Evolutionary conservation across 2,113 vertebrate genomes (phyloP).

Genomic region (Silurus asotus): DNA sequence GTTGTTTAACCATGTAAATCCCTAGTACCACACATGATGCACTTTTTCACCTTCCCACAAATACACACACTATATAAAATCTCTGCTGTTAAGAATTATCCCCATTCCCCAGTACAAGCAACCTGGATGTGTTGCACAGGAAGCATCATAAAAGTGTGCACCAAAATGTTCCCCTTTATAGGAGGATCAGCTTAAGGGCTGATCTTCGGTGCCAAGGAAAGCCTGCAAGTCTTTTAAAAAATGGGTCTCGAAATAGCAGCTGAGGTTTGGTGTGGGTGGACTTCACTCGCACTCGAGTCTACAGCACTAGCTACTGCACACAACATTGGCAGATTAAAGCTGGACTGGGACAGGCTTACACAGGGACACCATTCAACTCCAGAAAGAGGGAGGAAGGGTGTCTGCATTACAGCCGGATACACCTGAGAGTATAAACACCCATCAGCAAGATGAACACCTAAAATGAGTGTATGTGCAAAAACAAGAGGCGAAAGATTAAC

Average conservation of each 20-base stretch:
- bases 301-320: constrained; percentile 56
- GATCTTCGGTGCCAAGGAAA: constrained; percentile 67
- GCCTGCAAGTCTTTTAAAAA: constrained; percentile 66
- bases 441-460: neutral
- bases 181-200: constrained; percentile 50
- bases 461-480: constrained; percentile 20
- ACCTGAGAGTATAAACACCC: constrained; percentile 34
- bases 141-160: constrained; percentile 55
- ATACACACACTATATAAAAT: constrained; percentile 12
- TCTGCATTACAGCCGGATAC: constrained; percentile 25
- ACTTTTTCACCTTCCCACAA: neutral
- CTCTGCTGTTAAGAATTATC: constrained; percentile 2
- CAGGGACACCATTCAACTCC: constrained; percentile 45
- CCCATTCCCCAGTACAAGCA: constrained; percentile 41
- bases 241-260: constrained; percentile 65
- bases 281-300: constrained; percentile 47
- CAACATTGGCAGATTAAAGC: constrained; percentile 64
- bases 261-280: constrained; percentile 59
- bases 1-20: constrained; percentile 9
- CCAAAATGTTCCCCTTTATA: constrained; percentile 59
- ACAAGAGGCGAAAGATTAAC: constrained; percentile 35
- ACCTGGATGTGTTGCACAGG: constrained; percentile 56
- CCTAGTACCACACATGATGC: constrained; percentile 49
- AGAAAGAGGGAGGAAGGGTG: constrained; percentile 12
- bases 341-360: constrained; percentile 28